Conservation (phyloP, 2,888 invertebrate species). For the Philopedon plagiatum region DNA sequence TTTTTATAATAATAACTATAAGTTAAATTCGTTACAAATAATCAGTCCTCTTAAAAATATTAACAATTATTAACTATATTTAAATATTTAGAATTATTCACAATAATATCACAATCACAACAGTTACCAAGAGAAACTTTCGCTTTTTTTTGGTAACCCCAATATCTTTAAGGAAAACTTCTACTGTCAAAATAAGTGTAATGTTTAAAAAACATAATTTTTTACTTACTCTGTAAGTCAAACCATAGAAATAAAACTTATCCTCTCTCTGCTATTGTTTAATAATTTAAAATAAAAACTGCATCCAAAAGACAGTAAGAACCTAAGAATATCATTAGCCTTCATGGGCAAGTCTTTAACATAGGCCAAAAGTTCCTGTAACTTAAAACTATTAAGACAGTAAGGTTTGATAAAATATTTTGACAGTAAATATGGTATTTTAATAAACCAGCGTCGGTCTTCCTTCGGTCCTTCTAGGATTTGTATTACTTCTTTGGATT, state of each 20-base stretch:
- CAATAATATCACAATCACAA: conserved; percentile 66
- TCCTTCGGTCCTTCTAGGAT: conserved; percentile 32
- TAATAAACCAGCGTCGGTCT: conserved; percentile 46
- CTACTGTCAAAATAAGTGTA: conserved; percentile 18
- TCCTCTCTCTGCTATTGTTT: too few relatives aligned
- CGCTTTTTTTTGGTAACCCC: background rate
- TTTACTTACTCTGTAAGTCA: background rate
- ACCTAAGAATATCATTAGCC: too few relatives aligned
- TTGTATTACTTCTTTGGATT: conserved; percentile 50
- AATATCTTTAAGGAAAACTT: conserved; percentile 1
- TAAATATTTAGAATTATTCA: conserved; percentile 62
- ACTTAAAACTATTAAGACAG: too few relatives aligned
- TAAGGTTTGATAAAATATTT: background rate
- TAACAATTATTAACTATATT: conserved; percentile 51
- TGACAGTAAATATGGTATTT: background rate
- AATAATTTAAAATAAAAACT: too few relatives aligned
- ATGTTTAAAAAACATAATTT: background rate
- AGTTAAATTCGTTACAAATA: conserved; percentile 60
- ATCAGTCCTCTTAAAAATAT: conserved; percentile 61
- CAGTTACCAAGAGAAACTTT: conserved; percentile 37
- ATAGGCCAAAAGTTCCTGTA: too few relatives aligned
- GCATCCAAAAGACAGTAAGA: too few relatives aligned
- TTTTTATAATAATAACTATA: conserved; percentile 9
- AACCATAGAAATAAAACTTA: too few relatives aligned
- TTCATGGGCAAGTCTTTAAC: too few relatives aligned